phyloP scores from a whole-genome alignment of 1,140 invertebrate species.

The Scaptomyza hsui region DNA sequence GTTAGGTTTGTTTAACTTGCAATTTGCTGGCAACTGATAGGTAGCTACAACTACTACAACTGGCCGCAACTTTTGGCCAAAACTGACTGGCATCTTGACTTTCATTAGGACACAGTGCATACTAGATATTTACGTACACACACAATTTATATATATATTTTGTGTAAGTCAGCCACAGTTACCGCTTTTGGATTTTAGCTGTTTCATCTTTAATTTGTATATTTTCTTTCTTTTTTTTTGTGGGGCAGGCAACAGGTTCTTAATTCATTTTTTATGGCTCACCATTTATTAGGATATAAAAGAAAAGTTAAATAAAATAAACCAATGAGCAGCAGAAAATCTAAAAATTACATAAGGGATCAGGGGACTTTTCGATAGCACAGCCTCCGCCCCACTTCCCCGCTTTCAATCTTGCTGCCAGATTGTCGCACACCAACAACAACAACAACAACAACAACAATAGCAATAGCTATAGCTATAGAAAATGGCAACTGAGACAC shows the following conservation, averaged over 20 bases:
- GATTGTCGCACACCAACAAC: conserved; percentile 60
- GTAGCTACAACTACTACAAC: conserved; percentile 40
- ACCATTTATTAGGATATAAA: conserved; percentile 50
- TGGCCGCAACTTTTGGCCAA: conserved; percentile 63
- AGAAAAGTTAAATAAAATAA: conserved; percentile 1
- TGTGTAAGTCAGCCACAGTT: conserved; percentile 51
- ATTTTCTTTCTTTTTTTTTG: conserved; percentile 8
- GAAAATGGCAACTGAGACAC: conserved; percentile 26
- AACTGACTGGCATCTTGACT: conserved; percentile 66
- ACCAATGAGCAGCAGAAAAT: conserved; percentile 73
- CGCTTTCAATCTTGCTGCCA: too few species aligned
- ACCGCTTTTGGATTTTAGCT: conserved; percentile 11
- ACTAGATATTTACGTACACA: neutral
- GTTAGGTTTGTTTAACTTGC: conserved; percentile 81
- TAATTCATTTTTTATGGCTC: conserved; percentile 65
- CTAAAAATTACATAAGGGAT: conserved; percentile 84
- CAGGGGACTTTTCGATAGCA: conserved; percentile 73
- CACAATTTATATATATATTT: conserved; percentile 31
- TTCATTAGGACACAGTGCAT: conserved; percentile 56
- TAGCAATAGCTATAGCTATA: conserved; percentile 21
- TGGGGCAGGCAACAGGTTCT: conserved; percentile 68
- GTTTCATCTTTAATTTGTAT: conserved; percentile 36
- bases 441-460: conserved; percentile 35
- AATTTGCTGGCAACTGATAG: conserved; percentile 78
- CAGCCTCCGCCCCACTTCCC: too few species aligned